Evolutionary conservation across 2,888 invertebrate genomes (phyloP).

Genomic region (Phragmatobia fuliginosa): DNA sequence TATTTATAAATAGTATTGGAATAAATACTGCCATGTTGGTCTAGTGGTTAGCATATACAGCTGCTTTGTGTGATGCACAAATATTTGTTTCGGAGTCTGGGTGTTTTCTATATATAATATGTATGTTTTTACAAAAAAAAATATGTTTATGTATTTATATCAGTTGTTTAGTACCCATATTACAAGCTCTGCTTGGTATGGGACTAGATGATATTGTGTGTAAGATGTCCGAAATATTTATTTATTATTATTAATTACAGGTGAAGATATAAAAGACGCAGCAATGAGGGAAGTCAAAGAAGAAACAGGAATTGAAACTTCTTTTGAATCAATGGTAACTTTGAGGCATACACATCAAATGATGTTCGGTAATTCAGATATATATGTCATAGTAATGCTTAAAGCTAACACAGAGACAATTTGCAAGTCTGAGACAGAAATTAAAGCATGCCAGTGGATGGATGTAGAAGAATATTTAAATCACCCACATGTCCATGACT

Average conservation of each 20-base stretch:
- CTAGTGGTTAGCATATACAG: too few species aligned
- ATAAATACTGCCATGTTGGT: too few species aligned
- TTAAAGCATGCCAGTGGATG: constrained; percentile 94
- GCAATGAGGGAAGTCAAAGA: constrained; percentile 95
- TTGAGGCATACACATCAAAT: constrained; percentile 92
- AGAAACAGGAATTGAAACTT: constrained; percentile 94
- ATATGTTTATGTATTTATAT: too few species aligned
- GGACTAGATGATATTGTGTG: too few species aligned
- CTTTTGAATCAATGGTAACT: constrained; percentile 91
- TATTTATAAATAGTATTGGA: background rate
- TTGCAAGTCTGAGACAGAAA: constrained; percentile 91
- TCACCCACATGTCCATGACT: constrained; percentile 90
- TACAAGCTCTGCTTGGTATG: too few species aligned
- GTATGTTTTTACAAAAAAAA: too few species aligned
- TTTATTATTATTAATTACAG: too few species aligned
- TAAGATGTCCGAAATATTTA: too few species aligned
- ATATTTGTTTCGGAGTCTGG: too few species aligned
- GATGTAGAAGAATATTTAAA: constrained; percentile 90
- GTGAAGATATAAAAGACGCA: constrained; percentile 93
- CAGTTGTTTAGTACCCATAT: too few species aligned
- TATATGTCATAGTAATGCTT: constrained; percentile 93
- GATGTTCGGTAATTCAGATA: constrained; percentile 94
- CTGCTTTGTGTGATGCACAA: too few species aligned
- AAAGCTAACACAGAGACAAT: constrained; percentile 89
- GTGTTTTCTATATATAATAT: too few species aligned